Conservation (phyloP, 2,113 vertebrate species). For the Hiodon alosoides region DNA sequence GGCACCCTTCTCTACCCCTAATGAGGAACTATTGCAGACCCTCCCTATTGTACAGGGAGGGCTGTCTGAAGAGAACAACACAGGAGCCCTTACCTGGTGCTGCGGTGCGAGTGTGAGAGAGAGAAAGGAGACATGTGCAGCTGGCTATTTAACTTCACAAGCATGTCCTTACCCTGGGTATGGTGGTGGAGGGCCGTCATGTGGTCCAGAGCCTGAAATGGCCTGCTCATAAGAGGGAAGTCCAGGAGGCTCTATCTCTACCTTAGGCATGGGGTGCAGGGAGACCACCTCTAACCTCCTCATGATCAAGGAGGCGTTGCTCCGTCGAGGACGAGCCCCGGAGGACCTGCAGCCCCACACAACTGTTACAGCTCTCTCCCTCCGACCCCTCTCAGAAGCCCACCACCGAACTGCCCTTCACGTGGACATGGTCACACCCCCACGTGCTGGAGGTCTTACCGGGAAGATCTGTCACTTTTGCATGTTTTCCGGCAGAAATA, state of each 20-base stretch:
- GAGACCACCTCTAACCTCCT: conserved; percentile 58
- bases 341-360: conserved; percentile 50
- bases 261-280: conserved; percentile 32
- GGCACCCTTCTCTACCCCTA: not conserved
- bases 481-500: conserved; percentile 51
- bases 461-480: conserved; percentile 4
- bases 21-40: not conserved
- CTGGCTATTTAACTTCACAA: not conserved
- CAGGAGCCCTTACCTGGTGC: not conserved
- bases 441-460: conserved; percentile 2
- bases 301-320: conserved; percentile 48
- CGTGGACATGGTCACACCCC: not conserved
- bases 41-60: not conserved
- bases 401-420: not conserved
- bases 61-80: not conserved
- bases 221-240: conserved; percentile 71
- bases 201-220: not conserved
- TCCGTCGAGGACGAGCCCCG: conserved; percentile 29
- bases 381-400: not conserved
- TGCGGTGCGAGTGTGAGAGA: not conserved
- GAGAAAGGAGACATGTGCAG: not conserved
- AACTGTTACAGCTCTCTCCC: not conserved
- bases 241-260: conserved; percentile 32
- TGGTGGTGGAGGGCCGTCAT: conserved; percentile 16
- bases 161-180: conserved; percentile 10